A percentile compares a stretch with the other conserved stretches of the same genome.
Conservation (phyloP, 1,140 invertebrate species). For the Hypothenemus hampei region DNA sequence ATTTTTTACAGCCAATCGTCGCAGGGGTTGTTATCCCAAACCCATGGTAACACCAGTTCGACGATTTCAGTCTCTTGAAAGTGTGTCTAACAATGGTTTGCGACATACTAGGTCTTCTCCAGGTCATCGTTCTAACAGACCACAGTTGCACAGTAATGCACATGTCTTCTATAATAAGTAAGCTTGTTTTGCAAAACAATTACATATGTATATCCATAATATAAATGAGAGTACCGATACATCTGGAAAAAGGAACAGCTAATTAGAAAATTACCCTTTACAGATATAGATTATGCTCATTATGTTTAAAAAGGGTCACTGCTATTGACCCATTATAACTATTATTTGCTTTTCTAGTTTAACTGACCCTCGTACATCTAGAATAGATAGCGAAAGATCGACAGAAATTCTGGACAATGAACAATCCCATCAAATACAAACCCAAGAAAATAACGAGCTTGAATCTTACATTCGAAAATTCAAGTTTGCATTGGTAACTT, state of each 20-base stretch:
- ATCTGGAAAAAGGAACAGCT: no score
- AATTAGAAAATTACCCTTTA: no score
- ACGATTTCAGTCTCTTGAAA: slow-evolving; percentile 58
- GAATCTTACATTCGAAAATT: slow-evolving; percentile 14
- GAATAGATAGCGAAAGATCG: slow-evolving; percentile 11
- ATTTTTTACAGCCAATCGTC: slow-evolving; percentile 12
- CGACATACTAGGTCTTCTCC: slow-evolving; percentile 46
- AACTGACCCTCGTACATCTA: neutral
- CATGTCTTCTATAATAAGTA: slow-evolving; percentile 17
- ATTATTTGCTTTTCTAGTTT: slow-evolving; percentile 7
- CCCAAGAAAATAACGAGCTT: slow-evolving; percentile 3
- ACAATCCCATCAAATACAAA: slow-evolving; percentile 10
- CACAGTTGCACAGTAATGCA: slow-evolving; percentile 1
- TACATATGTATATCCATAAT: no score
- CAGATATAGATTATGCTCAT: neutral
- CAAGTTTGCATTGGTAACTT: slow-evolving; percentile 12
- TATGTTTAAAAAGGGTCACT: neutral
- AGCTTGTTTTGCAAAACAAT: no score
- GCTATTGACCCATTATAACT: neutral
- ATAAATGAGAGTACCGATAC: no score
- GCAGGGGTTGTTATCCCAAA: slow-evolving; percentile 39
- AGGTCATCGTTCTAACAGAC: slow-evolving; percentile 27
- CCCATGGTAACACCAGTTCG: slow-evolving; percentile 65
- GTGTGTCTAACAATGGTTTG: slow-evolving; percentile 50
- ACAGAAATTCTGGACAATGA: neutral